phyloP scores from a whole-genome alignment of 2,797 vertebrate species.

The Myotis vivesi region DNA sequence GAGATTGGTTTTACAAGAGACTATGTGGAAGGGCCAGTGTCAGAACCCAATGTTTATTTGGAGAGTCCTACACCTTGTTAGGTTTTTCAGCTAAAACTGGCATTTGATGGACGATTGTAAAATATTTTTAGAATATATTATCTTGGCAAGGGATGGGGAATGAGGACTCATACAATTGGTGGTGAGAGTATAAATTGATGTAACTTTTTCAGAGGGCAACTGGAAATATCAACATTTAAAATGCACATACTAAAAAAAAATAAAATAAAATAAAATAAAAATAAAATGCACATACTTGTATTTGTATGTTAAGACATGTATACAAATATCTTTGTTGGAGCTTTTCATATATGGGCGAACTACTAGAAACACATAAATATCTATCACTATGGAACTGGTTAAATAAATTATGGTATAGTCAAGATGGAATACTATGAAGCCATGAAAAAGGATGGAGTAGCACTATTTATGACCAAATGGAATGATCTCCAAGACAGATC shows the following conservation, averaged over 20 bases:
- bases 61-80: background rate
- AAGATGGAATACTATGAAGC: background rate
- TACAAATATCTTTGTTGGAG: background rate
- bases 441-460: background rate
- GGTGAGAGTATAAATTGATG: background rate
- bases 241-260: background rate
- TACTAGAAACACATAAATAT: background rate
- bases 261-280: too few species aligned
- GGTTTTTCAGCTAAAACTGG: background rate
- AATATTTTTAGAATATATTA: background rate
- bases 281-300: background rate
- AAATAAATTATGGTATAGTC: background rate
- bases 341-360: background rate
- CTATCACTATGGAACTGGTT: background rate
- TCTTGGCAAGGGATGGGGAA: background rate
- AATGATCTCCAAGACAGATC: background rate
- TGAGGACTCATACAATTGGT: background rate
- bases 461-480: background rate
- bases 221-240: constrained; percentile 20
- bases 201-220: background rate
- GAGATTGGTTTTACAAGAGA: background rate
- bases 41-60: background rate
- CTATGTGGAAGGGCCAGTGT: background rate
- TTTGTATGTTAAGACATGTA: background rate
- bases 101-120: background rate